Base-by-base conservation (phyloP, 1,140 invertebrate genomes). In the Drosophila littoralis region DNA sequence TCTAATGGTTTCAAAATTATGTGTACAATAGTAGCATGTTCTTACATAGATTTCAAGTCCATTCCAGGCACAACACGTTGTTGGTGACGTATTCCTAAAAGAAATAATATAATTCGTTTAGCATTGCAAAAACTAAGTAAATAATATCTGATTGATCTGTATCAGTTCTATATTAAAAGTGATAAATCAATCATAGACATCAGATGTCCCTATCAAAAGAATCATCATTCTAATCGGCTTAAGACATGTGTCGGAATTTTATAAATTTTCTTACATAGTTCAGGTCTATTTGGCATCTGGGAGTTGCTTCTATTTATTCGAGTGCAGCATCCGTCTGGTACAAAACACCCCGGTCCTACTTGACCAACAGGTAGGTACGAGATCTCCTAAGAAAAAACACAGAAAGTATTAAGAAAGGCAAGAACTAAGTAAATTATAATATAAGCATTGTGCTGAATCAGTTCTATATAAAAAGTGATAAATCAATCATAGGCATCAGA, bases 141-240 rank as follows among this genome's bases (percentile, higher is more conserved):
- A 38, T 7, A n/a, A 17, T 6, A 36, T 13, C 6, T 2, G 8
- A 4, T 6, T n/a, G 1, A 12, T 3, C 1, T 32, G 0, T 6
- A 22, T 72, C 52, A 66, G 54, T 22, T 43, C 10, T 7, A 54
- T n/a, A 43, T 28, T 36, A 60, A 67, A 36, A 10, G 46, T n/a
- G 63, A 68, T 38, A 74, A 58, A 73, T 73, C 58, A 60, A 2
- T 75, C 71, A 75, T 65, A 51, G 64, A 55, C 35, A 50, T 77
- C 75, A 78, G 72, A 33, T 78, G 75, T 78, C 75, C 75, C 75
- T 78, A 78, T 77, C 72, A 38, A 35, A 57, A 17, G 17, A 1
- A 17, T 17, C 17, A 17, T 17, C 17, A 17, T 28, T 28, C 5
- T 28, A 28, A 28, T 28, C 2, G 9, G 1, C 7, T 9, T 36